Base-by-base conservation (phyloP, 2,113 vertebrate species). In the Centropristis striata region DNA sequence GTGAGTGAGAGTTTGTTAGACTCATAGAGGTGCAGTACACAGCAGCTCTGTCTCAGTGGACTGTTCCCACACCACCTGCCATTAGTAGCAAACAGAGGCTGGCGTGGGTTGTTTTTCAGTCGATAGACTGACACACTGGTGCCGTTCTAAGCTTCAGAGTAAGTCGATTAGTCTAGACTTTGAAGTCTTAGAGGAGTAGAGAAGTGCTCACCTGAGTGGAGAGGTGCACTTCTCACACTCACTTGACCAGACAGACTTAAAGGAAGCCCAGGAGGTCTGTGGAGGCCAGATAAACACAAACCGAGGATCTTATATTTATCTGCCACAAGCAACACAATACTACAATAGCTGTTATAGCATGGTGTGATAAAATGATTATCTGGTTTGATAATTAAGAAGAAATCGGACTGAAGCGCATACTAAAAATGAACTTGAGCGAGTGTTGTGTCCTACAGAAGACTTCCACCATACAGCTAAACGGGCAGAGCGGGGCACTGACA, bases 131-230 rank as follows among this genome's bases (percentile, higher is more conserved):
- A 92, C 87, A 85, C 85, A 27, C 65, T 80, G 79, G 79, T 90
- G 90, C 68, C 47, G 57, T 77, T 74, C 46, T 84, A 84, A 89
- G 88, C 91, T 78, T 85, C 67, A 58, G 44, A 78, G 82, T 89
- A 89, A 88, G 88, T 92, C 87, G 71, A 92, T 93, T 90, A 91
- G 87, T 93, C 92, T 90, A 84, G 90, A 90, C 88, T 86, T 87
- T 90, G 84, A 88, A 69, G 82, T 67, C 71, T 87, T 78, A 86
- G 75, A 74, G 60, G 59, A 81, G 78, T 21, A 75, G 78, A 79
- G 72, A 41, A 61, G 75, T 59, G 64, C 70, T 90, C 86, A 92
- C 89, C 83, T 83, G 84, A 83, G 82, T 12, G 39, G 71, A 83
- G 80, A 71, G 37, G 55, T 78, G 78, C 53, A 37, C 83, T 15